Conservation (phyloP, 1,140 invertebrate species). For the Drosophila melanogaster region DNA sequence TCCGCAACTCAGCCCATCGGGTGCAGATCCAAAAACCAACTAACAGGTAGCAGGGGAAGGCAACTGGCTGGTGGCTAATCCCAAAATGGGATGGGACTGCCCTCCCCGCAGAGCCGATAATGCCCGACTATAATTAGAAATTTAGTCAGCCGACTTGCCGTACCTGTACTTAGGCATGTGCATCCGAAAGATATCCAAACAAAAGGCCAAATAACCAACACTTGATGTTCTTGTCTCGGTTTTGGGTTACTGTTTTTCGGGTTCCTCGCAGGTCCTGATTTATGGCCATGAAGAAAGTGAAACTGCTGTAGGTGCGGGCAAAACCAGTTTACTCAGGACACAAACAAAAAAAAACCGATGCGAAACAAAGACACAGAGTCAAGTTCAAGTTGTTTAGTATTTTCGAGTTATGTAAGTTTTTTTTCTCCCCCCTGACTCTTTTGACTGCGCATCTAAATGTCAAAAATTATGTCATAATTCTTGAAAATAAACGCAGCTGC, state of each 20-base stretch:
- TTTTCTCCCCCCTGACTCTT: neutral
- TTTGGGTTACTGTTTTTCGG: slow-evolving; percentile 30
- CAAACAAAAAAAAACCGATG: slow-evolving; percentile 1
- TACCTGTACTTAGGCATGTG: slow-evolving; percentile 57
- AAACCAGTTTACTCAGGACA: slow-evolving; percentile 36
- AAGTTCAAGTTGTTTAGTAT: slow-evolving; percentile 36
- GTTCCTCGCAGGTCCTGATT: slow-evolving; percentile 41
- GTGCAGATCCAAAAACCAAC: slow-evolving; percentile 4
- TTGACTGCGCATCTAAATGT: slow-evolving; percentile 27
- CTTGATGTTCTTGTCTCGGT: slow-evolving; percentile 33
- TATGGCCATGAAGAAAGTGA: slow-evolving; percentile 42
- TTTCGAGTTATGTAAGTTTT: slow-evolving; percentile 31
- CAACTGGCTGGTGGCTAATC: slow-evolving; percentile 53
- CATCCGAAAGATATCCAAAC: slow-evolving; percentile 44
- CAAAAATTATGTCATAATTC: slow-evolving; percentile 65
- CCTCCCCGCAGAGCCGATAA: slow-evolving; percentile 17
- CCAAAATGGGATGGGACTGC: slow-evolving; percentile 59
- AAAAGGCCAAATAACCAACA: slow-evolving; percentile 30
- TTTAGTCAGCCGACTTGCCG: slow-evolving; percentile 56
- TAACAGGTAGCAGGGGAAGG: slow-evolving; percentile 32
- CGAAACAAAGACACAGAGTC: slow-evolving; percentile 29
- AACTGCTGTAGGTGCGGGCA: slow-evolving; percentile 8
- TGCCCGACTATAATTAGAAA: slow-evolving; percentile 56
- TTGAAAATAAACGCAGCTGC: slow-evolving; percentile 29
- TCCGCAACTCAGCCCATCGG: slow-evolving; percentile 23